Evolutionary conservation across 1,140 invertebrate genomes (phyloP).

Genomic region (Helicoverpa armigera): DNA sequence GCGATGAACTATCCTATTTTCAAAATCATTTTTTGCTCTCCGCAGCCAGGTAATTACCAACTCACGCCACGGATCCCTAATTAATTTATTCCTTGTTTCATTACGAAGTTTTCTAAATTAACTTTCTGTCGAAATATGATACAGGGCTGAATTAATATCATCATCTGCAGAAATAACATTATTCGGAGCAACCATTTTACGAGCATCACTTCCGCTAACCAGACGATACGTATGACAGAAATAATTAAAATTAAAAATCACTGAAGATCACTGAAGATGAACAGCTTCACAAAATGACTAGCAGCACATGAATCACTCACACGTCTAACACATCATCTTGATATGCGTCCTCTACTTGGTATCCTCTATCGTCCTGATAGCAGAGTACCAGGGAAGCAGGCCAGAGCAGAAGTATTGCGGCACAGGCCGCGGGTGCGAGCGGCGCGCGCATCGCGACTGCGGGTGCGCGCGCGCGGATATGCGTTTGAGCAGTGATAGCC

Average conservation of each 20-base stretch:
- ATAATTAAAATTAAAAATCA: conserved; percentile 42
- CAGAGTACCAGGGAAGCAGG: conserved; percentile 73
- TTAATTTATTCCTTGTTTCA: conserved; percentile 4
- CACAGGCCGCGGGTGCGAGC: conserved; percentile 68
- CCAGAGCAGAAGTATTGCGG: conserved; percentile 64
- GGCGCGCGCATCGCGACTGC: conserved; percentile 83
- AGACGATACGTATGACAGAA: conserved; percentile 23
- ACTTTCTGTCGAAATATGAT: conserved; percentile 14
- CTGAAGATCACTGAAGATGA: conserved; percentile 34
- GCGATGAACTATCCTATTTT: neutral
- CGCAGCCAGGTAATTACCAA: neutral
- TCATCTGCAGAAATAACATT: conserved; percentile 31
- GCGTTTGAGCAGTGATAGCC: conserved; percentile 72
- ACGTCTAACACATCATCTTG: conserved; percentile 76
- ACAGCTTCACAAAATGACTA: conserved; percentile 25
- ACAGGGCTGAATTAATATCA: conserved; percentile 9
- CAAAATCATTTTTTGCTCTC: neutral
- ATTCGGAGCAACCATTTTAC: conserved; percentile 40
- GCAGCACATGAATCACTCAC: conserved; percentile 65
- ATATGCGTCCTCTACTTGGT: conserved; percentile 76
- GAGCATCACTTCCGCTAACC: conserved; percentile 35
- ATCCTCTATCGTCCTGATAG: conserved; percentile 70
- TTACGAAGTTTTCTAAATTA: neutral
- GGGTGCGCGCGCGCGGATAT: conserved; percentile 67
- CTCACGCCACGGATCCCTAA: neutral